Conservation (phyloP, 2,797 vertebrate genomes). For the Macroramphosus scolopax region DNA sequence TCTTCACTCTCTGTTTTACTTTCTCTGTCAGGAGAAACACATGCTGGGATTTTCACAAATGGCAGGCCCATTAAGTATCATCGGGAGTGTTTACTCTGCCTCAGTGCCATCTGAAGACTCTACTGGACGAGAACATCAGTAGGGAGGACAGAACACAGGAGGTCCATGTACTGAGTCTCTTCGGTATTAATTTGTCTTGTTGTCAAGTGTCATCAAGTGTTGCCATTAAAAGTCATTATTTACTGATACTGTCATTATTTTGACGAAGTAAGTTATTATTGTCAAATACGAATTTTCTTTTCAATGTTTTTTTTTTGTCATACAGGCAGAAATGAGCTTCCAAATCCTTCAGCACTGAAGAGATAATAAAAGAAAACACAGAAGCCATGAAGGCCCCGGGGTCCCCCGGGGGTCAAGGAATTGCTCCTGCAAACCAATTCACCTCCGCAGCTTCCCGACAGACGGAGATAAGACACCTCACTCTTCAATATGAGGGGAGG, state of each 20-base stretch:
- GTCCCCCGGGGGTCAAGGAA: slow-evolving; percentile 25
- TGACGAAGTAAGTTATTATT: too few species aligned
- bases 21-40: slow-evolving; percentile 42
- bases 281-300: too few species aligned
- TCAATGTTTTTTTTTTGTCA: too few species aligned
- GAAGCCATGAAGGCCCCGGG: slow-evolving; percentile 24
- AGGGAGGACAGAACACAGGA: slow-evolving; percentile 50
- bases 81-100: slow-evolving; percentile 47
- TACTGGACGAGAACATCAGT: slow-evolving; percentile 9
- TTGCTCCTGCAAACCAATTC: slow-evolving; percentile 55
- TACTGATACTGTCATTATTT: too few species aligned
- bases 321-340: too few species aligned
- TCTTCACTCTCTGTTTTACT: slow-evolving; percentile 47
- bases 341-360: slow-evolving; percentile 28
- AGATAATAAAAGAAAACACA: slow-evolving; percentile 43
- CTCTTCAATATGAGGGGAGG: slow-evolving; percentile 49
- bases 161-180: slow-evolving; percentile 23
- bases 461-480: slow-evolving; percentile 55
- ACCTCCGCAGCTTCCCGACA: slow-evolving; percentile 48
- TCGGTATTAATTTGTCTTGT: too few species aligned
- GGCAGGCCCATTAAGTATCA: slow-evolving; percentile 51
- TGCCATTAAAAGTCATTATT: too few species aligned
- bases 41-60: slow-evolving; percentile 41
- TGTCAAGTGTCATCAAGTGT: too few species aligned
- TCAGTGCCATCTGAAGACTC: slow-evolving; percentile 32